Evolutionary conservation across 1,140 invertebrate genomes (phyloP).

Genomic region (Drosophila nebulosa): DNA sequence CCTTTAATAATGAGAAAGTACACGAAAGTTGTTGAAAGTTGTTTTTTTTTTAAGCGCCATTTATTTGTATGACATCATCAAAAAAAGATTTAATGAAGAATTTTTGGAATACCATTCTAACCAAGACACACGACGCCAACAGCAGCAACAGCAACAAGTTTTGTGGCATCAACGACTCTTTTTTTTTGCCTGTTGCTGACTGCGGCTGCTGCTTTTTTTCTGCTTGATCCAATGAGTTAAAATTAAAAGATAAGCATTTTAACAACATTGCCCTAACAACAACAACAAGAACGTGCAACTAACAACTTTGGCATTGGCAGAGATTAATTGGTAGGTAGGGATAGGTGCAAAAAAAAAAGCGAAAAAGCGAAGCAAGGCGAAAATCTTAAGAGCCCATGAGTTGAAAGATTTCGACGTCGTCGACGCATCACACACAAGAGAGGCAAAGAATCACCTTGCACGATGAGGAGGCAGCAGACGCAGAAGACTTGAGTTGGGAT

Average conservation of each 20-base stretch:
- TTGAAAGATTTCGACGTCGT: conserved; percentile 75
- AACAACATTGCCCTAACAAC: conserved; percentile 61
- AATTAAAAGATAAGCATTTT: conserved; percentile 80
- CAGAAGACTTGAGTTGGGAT: conserved; percentile 10
- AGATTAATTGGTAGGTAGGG: conserved; percentile 80
- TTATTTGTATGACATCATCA: too few relatives aligned
- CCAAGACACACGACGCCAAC: conserved; percentile 71
- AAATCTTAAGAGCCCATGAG: conserved; percentile 68
- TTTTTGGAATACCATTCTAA: conserved; percentile 78
- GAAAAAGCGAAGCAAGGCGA: conserved; percentile 7
- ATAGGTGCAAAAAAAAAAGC: conserved; percentile 59
- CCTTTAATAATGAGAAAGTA: too few relatives aligned
- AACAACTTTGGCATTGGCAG: conserved; percentile 80
- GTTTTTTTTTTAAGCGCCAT: too few relatives aligned
- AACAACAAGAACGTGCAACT: conserved; percentile 68
- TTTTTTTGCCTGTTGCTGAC: conserved; percentile 49
- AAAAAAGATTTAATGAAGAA: too few relatives aligned
- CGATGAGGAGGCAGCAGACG: conserved; percentile 17
- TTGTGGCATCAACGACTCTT: conserved; percentile 44
- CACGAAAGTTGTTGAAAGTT: too few relatives aligned
- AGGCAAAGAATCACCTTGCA: conserved; percentile 67
- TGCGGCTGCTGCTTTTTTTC: conserved; percentile 22
- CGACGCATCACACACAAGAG: conserved; percentile 61
- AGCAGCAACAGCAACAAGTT: conserved; percentile 55
- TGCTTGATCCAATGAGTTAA: conserved; percentile 78